Evolutionary conservation across 2,113 vertebrate genomes (phyloP), one percentile per base, ranked within the genome.

Genomic region (Motacilla tschutschensis): DNA sequence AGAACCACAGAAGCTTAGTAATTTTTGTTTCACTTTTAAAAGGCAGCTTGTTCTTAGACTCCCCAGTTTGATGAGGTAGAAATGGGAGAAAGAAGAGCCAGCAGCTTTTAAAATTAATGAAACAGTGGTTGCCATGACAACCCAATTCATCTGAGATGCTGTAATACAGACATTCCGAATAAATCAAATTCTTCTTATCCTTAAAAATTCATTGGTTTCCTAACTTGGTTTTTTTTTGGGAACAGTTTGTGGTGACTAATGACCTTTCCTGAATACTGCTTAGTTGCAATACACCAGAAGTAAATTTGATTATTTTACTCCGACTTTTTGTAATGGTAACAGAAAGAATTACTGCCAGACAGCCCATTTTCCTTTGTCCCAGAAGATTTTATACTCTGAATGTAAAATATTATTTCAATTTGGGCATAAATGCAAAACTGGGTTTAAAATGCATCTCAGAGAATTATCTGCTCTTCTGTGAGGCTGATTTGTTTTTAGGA

Each of bases 1-100:
- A 73, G 73, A 89, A 41, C 19, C 12, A 44, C 9, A 74, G 53
- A 55, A 64, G 53, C 77, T 78, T 53, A 75, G 76, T 83, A 62
- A 83, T 77, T 87, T 93, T 90, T 87, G 46, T 89, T 79, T 76
- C 44, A 10, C 17, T 87, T 83, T 50, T 91, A 66, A 79, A 92
- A 87, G 26, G 46, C 44, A 65, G 46, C 41, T 67, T 69, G 22
- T 89, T 83, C 46, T 60, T 78, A 55, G 33, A 51, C 40, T 83
- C 38, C 26, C 57, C 72, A 12, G 9, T 80, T 78, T 92, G 3
- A 8, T 62, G 63, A 91, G 54, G 63, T 85, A 64, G 77, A 73
- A 87, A 58, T 64, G 48, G 31, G 51, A 87, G 25, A 36, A 63
- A 87, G 59, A 87, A 35, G 54, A 94, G 44, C 35, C 43, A 89